A percentile compares a stretch with the other conserved stretches of the same genome.
phyloP scores from a whole-genome alignment of 2,888 invertebrate species.

The Metellina segmentata region DNA sequence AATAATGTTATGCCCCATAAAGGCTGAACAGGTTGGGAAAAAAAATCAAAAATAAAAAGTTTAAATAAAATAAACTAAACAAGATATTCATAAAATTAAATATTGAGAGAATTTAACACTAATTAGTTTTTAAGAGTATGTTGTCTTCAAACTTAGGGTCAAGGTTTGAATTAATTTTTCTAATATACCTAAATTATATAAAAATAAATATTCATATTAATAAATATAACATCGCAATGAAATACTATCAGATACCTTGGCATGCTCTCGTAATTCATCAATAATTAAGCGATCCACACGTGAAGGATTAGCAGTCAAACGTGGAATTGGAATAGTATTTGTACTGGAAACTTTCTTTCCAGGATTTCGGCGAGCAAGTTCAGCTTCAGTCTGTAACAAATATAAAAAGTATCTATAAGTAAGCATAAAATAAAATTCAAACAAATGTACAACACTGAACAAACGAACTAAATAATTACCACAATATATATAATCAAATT shows the following conservation, averaged over 20 bases:
- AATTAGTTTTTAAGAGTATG: neutral
- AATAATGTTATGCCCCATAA: no score
- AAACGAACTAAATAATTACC: no score
- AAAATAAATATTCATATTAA: neutral
- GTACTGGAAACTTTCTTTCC: constrained; percentile 89
- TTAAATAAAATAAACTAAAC: neutral
- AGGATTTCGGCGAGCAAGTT: constrained; percentile 88
- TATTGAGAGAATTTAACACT: neutral
- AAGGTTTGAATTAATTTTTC: neutral
- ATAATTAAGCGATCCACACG: constrained; percentile 89
- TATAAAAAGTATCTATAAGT: no score
- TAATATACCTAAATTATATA: neutral
- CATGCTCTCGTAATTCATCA: constrained; percentile 89
- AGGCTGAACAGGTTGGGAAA: no score
- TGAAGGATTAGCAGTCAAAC: constrained; percentile 88
- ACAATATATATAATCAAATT: no score
- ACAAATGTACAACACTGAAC: no score
- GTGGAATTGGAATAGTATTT: constrained; percentile 88
- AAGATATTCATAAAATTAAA: neutral
- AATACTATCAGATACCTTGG: constrained; percentile 81
- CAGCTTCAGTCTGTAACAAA: constrained; percentile 85
- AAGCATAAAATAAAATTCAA: no score
- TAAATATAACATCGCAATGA: neutral
- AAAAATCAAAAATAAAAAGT: no score
- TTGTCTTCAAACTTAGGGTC: neutral